Conservation (phyloP, 2,888 invertebrate species). For the Ichneumoninae sp. region DNA sequence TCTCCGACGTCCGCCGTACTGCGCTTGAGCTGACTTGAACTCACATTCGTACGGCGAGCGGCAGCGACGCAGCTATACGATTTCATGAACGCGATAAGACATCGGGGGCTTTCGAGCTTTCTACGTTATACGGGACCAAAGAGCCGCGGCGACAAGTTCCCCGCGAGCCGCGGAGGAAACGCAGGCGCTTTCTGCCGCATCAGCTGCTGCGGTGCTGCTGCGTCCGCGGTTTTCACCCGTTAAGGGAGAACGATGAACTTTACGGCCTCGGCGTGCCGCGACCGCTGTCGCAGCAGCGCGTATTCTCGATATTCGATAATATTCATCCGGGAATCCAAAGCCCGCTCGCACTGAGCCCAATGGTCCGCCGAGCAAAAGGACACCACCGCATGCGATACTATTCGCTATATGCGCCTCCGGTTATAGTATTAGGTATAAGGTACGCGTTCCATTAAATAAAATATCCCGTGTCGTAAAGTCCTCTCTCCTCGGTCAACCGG, state of each 20-base stretch:
- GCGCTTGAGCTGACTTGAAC: slow-evolving; percentile 8
- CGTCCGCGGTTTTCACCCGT: slow-evolving; percentile 45
- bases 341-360: slow-evolving; percentile 9
- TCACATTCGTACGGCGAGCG: slow-evolving; percentile 29
- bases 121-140: slow-evolving; percentile 30
- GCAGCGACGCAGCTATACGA: slow-evolving; percentile 46
- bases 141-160: slow-evolving; percentile 29
- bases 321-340: slow-evolving; percentile 33
- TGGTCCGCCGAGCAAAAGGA: background rate
- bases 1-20: slow-evolving; percentile 19
- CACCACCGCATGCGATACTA: background rate
- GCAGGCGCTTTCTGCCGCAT: slow-evolving; percentile 38
- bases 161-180: slow-evolving; percentile 26
- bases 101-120: slow-evolving; percentile 44
- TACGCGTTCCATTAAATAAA: slow-evolving; percentile 37
- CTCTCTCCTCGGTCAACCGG: background rate
- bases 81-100: slow-evolving; percentile 50
- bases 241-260: slow-evolving; percentile 57
- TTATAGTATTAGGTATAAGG: background rate
- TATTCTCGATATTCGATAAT: slow-evolving; percentile 62
- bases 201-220: slow-evolving; percentile 33
- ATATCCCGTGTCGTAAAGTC: slow-evolving; percentile 30
- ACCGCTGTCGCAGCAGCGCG: slow-evolving; percentile 17
- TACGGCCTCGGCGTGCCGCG: slow-evolving; percentile 44
- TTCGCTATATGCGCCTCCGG: background rate